Evolutionary conservation across 1,140 invertebrate species (phyloP), one percentile per base, ranked within the genome.

Genomic region (Metaphire vulgaris): DNA sequence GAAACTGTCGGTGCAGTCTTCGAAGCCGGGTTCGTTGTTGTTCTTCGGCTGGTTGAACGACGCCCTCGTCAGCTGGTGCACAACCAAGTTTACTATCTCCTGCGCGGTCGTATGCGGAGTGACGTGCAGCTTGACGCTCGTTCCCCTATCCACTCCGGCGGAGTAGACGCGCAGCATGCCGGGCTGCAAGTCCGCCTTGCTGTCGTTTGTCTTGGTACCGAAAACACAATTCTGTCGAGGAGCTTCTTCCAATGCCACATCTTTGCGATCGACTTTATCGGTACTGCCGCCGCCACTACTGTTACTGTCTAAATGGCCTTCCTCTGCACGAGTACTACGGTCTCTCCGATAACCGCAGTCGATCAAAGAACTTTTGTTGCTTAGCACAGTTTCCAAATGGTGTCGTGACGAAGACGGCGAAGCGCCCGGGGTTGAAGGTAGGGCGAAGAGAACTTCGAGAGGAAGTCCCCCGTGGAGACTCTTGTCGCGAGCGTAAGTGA

Each of bases 41-140:
- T 56, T 56, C 21, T 6, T 56, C 41, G 21, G 41, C 41, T 12
- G 41, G 21, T 6, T 77, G 83, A 16, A 93, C 89, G 94, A 92
- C 0, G 94, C 93, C 90, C 96, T 94, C 85, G 96, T 97, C 1
- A 97, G 87, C 84, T 97, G 94, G 83, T 94, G 93, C 6, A 97
- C 93, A 21, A 97, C 95, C 32, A 97, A 88, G 83, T 96, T 93
- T 64, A 98, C 93, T 1, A 98, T 94, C 87, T 98, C 95, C 2
- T 93, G 87, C 0, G 95, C 93, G 0, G 93, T 95, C 0, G 96
- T 98, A 73, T 91, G 89, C 0, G 91, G 90, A 0, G 93, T 96
- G 0, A 98, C 93, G 84, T 97, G 93, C 0, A 98, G 87, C 83
- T 95, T 95, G 0, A 98, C 89, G 80, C 93, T 95, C 0, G 95